A percentile compares a stretch with the other conserved stretches of the same genome.
phyloP scores from a whole-genome alignment of 2,888 invertebrate genomes.

The Cremastinae sp. region DNA sequence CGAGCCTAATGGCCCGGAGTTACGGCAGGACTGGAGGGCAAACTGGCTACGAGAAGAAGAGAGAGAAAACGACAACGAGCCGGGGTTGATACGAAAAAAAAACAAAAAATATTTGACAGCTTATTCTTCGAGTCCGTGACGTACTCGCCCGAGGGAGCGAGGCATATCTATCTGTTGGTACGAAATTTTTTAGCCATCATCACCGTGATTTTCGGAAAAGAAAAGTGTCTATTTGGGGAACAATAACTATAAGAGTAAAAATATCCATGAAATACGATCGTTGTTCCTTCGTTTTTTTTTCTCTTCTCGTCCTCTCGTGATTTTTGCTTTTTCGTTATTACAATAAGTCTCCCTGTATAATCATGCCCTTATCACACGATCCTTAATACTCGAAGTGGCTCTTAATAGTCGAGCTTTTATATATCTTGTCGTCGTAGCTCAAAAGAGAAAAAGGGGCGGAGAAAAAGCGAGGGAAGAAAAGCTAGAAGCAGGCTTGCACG shows the following conservation, averaged over 20 bases:
- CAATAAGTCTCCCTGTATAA: not conserved
- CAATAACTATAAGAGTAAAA: no score
- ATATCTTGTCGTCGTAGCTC: conserved; percentile 40
- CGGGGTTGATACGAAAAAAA: conserved; percentile 20
- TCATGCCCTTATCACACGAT: conserved; percentile 35
- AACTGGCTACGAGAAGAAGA: conserved; percentile 22
- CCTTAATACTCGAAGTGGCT: conserved; percentile 38
- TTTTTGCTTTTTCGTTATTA: not conserved
- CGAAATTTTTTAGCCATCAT: no score
- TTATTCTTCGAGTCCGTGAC: conserved; percentile 41
- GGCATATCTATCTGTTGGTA: no score
- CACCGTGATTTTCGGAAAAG: no score
- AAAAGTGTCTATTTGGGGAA: not conserved
- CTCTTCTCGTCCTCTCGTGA: not conserved
- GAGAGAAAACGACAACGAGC: not conserved
- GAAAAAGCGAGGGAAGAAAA: not conserved
- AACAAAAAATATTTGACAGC: conserved; percentile 58
- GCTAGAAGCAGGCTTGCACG: no score
- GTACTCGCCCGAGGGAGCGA: conserved; percentile 11
- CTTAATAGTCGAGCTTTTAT: conserved; percentile 29
- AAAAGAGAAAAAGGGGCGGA: not conserved
- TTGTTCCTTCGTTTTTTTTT: no score
- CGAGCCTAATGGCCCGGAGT: conserved; percentile 58
- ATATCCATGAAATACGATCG: no score
- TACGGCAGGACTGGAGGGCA: conserved; percentile 18